Percentiles rank a stretch among this genome's conserved stretches.
Evolutionary conservation across 2,113 vertebrate species (phyloP).

Genomic region (Misgurnus mizolepis): DNA sequence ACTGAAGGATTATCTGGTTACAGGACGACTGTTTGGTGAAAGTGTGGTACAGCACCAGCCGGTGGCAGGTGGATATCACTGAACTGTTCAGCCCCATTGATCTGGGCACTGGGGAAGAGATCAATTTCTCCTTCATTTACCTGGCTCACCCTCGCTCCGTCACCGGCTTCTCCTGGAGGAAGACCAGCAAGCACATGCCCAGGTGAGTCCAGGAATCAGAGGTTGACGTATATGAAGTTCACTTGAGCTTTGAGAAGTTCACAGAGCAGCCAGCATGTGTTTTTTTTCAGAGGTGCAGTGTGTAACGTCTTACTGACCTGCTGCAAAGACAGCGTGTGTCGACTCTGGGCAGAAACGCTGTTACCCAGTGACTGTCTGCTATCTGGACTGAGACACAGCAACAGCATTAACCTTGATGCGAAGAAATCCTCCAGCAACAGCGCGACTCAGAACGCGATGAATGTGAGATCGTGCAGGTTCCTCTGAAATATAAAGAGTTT

Average conservation of each 20-base stretch:
- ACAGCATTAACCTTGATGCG: slow-evolving; percentile 58
- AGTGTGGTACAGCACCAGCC: slow-evolving; percentile 92
- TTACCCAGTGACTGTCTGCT: slow-evolving; percentile 91
- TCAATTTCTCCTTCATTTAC: slow-evolving; percentile 93
- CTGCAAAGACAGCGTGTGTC: slow-evolving; percentile 97
- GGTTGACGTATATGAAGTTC: not conserved
- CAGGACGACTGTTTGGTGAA: slow-evolving; percentile 97
- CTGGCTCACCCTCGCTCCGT: slow-evolving; percentile 95
- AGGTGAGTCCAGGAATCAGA: slow-evolving; percentile 69
- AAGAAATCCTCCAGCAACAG: slow-evolving; percentile 80
- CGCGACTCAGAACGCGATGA: slow-evolving; percentile 73
- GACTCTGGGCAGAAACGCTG: slow-evolving; percentile 95
- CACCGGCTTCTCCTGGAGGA: slow-evolving; percentile 96
- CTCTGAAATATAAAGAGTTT: too few relatives aligned
- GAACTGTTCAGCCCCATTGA: slow-evolving; percentile 78
- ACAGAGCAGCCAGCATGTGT: slow-evolving; percentile 52
- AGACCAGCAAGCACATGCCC: slow-evolving; percentile 95
- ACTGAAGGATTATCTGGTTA: not conserved
- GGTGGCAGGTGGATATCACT: slow-evolving; percentile 82
- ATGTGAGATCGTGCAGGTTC: slow-evolving; percentile 73
- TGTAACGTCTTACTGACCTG: slow-evolving; percentile 95
- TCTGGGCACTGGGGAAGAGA: slow-evolving; percentile 74
- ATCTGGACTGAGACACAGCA: slow-evolving; percentile 75
- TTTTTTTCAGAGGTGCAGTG: slow-evolving; percentile 82
- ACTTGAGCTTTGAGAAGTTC: not conserved